Conservation (phyloP, 2,888 invertebrate species). For the Lamproptera curius region DNA sequence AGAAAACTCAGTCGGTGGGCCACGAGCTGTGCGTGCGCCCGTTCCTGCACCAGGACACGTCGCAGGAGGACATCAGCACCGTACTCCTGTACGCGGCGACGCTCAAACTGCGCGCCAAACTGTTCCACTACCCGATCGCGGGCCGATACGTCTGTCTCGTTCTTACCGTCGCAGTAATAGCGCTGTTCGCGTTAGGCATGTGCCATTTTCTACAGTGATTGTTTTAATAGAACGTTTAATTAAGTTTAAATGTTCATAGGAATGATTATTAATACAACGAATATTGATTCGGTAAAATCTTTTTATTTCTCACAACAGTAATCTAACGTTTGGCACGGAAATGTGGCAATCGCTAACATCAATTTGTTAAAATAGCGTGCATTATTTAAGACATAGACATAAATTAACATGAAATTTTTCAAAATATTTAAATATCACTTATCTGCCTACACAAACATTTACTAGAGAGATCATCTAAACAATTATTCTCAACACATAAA, state of each 20-base stretch:
- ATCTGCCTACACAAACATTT: too few species aligned
- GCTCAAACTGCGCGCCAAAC: constrained; percentile 84
- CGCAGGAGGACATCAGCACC: constrained; percentile 85
- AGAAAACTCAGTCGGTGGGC: constrained; percentile 84
- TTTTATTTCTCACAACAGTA: constrained; percentile 9
- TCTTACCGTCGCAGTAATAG: constrained; percentile 77
- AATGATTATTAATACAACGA: constrained; percentile 10
- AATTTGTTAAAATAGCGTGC: too few species aligned
- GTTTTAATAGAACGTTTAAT: constrained; percentile 1
- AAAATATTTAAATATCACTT: too few species aligned
- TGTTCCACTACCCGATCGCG: constrained; percentile 85
- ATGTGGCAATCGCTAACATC: background rate
- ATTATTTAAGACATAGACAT: too few species aligned
- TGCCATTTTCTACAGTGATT: constrained; percentile 79
- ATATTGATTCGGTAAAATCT: constrained; percentile 2
- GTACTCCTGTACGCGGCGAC: constrained; percentile 87
- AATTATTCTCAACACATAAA: too few species aligned
- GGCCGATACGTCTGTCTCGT: constrained; percentile 82
- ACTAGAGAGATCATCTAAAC: too few species aligned
- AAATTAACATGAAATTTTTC: too few species aligned
- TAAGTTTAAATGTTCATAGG: constrained; percentile 19
- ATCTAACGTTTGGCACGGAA: constrained; percentile 8
- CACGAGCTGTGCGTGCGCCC: constrained; percentile 88
- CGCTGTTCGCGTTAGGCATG: constrained; percentile 84
- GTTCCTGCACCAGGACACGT: constrained; percentile 88